Base-by-base conservation (phyloP, 2,888 invertebrate genomes). In the Tipula confusa region DNA sequence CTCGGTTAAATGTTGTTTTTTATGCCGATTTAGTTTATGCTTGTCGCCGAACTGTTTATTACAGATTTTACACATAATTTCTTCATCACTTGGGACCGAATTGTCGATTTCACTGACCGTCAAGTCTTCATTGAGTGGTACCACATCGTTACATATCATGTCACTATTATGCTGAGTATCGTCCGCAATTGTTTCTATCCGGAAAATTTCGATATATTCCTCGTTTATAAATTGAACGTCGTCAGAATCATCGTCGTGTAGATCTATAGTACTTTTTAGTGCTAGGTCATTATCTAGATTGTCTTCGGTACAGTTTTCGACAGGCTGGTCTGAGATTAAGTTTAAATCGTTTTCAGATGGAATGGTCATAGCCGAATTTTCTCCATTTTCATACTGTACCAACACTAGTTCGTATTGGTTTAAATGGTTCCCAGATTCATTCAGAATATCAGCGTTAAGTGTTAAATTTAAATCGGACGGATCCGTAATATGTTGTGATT, bases 71-170 rank as follows among this genome's bases (percentile, higher is more conserved):
- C 82, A 82, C 11, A 36, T 38, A 1, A 36, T 13, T 24, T 38
- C n/a, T 0, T 36, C 36, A 13, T 28, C 24, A 4, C 24, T 3
- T 64, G 33, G 36, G 7, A n/a, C 18, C 11, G 82, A 7, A 9
- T 29, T 24, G 2, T 43, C 24, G 9, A 28, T 11, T 31, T 81
- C 15, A 5, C 2, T 24, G 5, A 24, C 2, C 1, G 43, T n/a
- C 43, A 36, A 36, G 9, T 9, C 36, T 36, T 36, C 11, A 24
- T 81, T 29, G 3, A 11, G 7, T 31, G 33, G 33, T 5, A 31
- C 6, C n/a, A 33, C 29, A 28, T 29, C 79, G n/a, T 36, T 15
- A 83, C 85, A 84, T 2, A 89, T 87, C 1, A 88, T 89, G n/a
- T n/a, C n/a, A n/a, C n/a, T n/a, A 43, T 43, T n/a, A 2, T 3